These are phyloP conservation scores for Oncorhynchus nerka DNA, from an alignment of 2,113 vertebrate species.

Conservation along the genomic window DNA sequence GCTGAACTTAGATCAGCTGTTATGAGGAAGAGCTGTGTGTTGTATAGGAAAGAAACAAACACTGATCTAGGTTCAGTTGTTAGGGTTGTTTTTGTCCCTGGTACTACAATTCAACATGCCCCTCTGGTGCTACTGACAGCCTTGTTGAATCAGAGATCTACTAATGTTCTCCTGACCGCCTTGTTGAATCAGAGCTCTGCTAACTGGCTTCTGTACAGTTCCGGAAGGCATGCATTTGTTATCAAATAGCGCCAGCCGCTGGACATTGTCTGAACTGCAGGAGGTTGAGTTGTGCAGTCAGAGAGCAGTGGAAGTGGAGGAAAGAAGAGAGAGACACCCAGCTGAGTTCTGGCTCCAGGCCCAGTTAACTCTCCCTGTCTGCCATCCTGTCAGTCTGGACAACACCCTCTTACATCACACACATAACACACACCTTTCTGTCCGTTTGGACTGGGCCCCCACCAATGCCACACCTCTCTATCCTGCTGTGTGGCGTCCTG, in stretches of 20 bases:
- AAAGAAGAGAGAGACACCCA: constrained; percentile 26
- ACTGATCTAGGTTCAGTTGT: background rate
- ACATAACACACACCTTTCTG: constrained; percentile 35
- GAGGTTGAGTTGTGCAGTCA: background rate
- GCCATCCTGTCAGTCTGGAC: constrained; percentile 9
- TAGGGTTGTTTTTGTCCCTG: background rate
- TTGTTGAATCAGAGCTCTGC: background rate
- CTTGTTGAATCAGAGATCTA: background rate
- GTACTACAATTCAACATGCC: background rate
- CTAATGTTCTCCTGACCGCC: background rate
- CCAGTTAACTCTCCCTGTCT: constrained; percentile 42
- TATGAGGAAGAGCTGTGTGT: background rate
- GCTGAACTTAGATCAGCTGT: background rate
- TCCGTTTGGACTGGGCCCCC: background rate
- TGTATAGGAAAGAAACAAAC: background rate
- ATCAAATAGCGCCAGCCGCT: constrained; percentile 54
- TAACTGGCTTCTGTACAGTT: background rate
- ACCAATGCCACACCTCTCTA: constrained; percentile 30
- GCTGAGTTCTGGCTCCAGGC: constrained; percentile 58
- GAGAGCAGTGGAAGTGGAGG: background rate
- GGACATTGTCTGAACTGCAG: constrained; percentile 36
- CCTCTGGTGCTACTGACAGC: background rate
- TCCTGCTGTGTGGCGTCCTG: background rate
- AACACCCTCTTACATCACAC: constrained; percentile 8
- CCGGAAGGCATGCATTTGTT: constrained; percentile 27